phyloP scores from a whole-genome alignment of 2,797 vertebrate species.

The Chiroxiphia lanceolata region DNA sequence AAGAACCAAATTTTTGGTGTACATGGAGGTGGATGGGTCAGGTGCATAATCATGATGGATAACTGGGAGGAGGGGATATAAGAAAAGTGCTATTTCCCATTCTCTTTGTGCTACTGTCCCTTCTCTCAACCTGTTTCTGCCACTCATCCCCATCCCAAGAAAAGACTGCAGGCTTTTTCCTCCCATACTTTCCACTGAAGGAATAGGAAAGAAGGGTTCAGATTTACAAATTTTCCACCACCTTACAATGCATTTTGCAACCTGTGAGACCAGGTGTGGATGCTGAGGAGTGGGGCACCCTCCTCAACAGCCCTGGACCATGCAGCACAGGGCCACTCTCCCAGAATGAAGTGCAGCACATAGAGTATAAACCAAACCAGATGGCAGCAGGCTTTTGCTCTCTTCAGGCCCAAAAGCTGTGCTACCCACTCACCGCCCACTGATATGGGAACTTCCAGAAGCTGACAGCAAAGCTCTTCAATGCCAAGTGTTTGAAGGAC shows the following conservation, averaged over 20 bases:
- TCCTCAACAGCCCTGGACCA: background rate
- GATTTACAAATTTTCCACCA: background rate
- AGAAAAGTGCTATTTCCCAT: background rate
- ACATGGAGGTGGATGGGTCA: background rate
- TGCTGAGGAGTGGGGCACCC: background rate
- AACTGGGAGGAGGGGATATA: background rate
- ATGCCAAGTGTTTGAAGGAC: background rate
- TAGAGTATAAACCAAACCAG: slow-evolving; percentile 15
- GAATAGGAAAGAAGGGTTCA: background rate
- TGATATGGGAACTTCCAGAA: background rate
- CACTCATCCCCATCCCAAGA: background rate
- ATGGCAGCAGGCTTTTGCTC: background rate
- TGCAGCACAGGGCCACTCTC: background rate
- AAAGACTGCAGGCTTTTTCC: background rate
- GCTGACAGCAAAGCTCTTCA: background rate
- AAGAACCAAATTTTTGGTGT: background rate
- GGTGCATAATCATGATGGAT: background rate
- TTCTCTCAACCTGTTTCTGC: background rate
- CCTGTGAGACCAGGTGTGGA: fast-evolving
- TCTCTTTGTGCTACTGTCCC: fast-evolving
- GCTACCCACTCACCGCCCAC: background rate
- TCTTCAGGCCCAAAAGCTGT: background rate
- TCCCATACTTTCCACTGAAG: background rate
- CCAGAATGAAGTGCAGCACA: background rate
- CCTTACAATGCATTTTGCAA: background rate